A percentile compares a stretch with the other conserved stretches of the same genome.
Conservation (phyloP, 2,113 vertebrate species). For the Monarcha castaneiventris region DNA sequence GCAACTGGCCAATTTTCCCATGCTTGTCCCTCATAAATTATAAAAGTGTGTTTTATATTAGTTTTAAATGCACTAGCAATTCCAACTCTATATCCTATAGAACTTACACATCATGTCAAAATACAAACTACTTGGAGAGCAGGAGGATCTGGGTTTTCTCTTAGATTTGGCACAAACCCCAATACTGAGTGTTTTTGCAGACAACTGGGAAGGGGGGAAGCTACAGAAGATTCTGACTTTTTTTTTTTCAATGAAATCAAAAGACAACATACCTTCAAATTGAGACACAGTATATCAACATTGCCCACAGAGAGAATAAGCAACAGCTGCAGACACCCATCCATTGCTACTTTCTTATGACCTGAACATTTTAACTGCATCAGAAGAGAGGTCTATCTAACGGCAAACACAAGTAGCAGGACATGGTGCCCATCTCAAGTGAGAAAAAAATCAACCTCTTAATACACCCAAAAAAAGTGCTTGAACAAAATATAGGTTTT, state of each 20-base stretch:
- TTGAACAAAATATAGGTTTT: background rate
- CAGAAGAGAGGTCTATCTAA: background rate
- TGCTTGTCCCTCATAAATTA: background rate
- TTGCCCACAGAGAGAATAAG: background rate
- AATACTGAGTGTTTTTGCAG: background rate
- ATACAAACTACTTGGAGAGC: background rate
- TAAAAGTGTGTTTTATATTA: background rate
- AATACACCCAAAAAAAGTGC: background rate
- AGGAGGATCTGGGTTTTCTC: background rate
- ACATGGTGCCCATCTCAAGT: background rate
- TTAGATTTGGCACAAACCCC: background rate
- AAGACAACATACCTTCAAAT: background rate
- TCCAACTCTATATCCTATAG: background rate
- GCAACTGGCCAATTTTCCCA: background rate
- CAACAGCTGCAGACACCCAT: background rate
- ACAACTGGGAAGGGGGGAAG: fast-evolving
- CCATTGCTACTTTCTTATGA: background rate
- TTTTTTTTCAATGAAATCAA: background rate
- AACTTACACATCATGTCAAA: background rate
- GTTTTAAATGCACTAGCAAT: background rate
- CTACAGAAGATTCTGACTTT: background rate
- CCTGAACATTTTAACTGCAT: background rate
- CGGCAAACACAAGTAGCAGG: background rate
- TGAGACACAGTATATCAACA: background rate
- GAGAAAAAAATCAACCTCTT: background rate